Conservation (phyloP, 2,888 invertebrate species). For the Andrena bicolor region DNA sequence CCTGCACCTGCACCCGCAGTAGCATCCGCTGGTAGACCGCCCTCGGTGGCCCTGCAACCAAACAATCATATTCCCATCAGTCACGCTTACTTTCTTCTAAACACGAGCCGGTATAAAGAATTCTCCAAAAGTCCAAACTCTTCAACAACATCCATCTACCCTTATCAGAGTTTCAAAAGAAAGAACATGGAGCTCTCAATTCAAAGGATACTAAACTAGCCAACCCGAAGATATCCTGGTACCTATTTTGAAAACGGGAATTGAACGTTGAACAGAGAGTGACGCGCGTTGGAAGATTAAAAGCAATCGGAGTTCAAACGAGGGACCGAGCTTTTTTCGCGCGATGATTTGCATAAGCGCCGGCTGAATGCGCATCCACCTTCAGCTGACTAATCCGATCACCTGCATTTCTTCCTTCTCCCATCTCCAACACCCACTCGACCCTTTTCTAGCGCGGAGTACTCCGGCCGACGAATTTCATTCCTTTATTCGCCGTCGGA, state of each 20-base stretch:
- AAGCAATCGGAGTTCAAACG: constrained; percentile 12
- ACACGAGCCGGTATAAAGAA: too few species aligned
- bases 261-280: constrained; percentile 12
- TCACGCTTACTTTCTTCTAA: too few species aligned
- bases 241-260: background rate
- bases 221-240: background rate
- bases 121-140: too few species aligned
- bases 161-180: too few species aligned
- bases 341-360: constrained; percentile 38
- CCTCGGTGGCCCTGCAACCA: constrained; percentile 87
- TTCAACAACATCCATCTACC: too few species aligned
- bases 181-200: too few species aligned
- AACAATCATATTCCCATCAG: background rate
- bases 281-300: constrained; percentile 31
- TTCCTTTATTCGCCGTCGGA: too few species aligned
- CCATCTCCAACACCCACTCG: background rate
- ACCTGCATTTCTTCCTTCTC: background rate
- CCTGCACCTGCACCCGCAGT: constrained; percentile 88
- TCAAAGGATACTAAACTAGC: constrained; percentile 3
- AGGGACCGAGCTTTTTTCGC: constrained; percentile 13
- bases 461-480: background rate
- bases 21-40: constrained; percentile 88
- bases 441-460: background rate
- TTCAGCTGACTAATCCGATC: constrained; percentile 21
- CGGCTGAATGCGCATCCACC: constrained; percentile 15